These are phyloP conservation scores for Holothuria glaberrima DNA, from an alignment of 35 echinoderm and acorn worm genomes.

Conservation along the genomic window DNA sequence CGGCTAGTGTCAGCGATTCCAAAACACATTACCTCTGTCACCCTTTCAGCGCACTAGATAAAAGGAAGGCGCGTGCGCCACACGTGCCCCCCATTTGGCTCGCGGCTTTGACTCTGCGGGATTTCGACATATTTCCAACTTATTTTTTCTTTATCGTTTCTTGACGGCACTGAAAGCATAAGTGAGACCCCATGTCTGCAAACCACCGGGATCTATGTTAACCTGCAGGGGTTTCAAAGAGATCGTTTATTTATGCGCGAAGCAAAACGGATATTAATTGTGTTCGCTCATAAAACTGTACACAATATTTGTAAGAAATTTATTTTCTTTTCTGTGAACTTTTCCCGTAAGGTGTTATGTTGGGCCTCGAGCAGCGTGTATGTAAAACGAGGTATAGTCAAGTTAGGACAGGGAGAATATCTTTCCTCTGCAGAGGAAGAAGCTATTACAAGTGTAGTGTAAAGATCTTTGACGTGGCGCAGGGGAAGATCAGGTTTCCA, in stretches of 20 bases:
- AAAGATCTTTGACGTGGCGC: conserved; percentile 1
- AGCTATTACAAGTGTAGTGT: background rate
- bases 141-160: background rate
- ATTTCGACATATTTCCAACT: background rate
- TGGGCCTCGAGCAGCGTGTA: background rate
- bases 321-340: background rate
- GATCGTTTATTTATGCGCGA: conserved; percentile 44
- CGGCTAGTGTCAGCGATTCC: background rate
- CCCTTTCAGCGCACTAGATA: background rate
- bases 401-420: background rate
- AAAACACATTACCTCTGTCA: too few species aligned
- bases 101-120: background rate
- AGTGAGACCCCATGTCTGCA: background rate
- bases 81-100: conserved; percentile 44
- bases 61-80: background rate
- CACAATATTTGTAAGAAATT: conserved; percentile 27
- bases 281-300: conserved; percentile 32
- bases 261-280: conserved; percentile 42
- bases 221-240: background rate
- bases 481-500: background rate
- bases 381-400: background rate
- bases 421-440: background rate
- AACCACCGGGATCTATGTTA: background rate
- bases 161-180: background rate
- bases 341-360: conserved; percentile 36